Percentiles rank a stretch among this genome's conserved stretches.
phyloP scores from a whole-genome alignment of 2,888 invertebrate genomes.

The Sympetrum striolatum region DNA sequence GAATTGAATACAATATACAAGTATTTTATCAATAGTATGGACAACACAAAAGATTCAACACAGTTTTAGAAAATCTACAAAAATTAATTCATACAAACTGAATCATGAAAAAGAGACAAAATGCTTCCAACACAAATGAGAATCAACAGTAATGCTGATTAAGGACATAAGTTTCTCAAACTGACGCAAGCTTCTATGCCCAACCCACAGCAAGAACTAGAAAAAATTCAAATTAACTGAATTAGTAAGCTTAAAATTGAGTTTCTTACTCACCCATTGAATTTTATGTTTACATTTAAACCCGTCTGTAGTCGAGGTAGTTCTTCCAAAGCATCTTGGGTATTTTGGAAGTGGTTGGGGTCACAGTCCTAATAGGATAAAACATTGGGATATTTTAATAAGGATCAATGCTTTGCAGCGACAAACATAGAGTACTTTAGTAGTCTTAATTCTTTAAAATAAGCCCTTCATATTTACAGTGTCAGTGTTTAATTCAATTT shows the following conservation, averaged over 20 bases:
- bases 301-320: constrained; percentile 64
- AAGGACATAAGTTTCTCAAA: background rate
- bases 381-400: background rate
- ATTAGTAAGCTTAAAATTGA: background rate
- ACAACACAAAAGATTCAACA: no score
- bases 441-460: background rate
- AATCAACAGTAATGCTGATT: background rate
- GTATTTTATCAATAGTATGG: no score
- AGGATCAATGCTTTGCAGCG: no score
- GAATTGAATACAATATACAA: no score
- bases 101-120: no score
- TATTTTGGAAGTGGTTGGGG: constrained; percentile 63
- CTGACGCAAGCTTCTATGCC: background rate
- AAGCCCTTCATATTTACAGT: background rate
- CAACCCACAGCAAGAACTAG: background rate
- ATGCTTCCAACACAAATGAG: background rate
- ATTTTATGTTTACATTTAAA: constrained; percentile 65
- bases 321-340: constrained; percentile 63
- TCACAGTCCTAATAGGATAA: constrained; percentile 55
- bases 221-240: background rate
- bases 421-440: background rate
- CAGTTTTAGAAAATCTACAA: no score
- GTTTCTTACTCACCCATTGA: constrained; percentile 54
- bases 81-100: no score
- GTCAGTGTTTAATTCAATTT: background rate